Evolutionary conservation across 2,888 invertebrate species (phyloP).

Genomic region (Artemia sinica): DNA sequence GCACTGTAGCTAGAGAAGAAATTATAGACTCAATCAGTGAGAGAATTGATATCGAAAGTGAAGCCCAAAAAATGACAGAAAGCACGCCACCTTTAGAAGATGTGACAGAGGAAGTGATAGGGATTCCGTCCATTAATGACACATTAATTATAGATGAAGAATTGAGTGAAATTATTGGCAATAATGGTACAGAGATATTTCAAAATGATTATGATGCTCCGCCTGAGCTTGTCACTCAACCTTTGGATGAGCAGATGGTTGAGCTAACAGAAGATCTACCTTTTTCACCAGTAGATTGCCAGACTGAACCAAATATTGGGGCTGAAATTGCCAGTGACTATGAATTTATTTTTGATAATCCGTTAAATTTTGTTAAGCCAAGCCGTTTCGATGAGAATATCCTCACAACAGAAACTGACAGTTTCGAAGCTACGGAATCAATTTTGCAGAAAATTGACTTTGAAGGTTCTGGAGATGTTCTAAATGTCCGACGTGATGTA

Average conservation of each 20-base stretch:
- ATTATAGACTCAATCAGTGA: not conserved
- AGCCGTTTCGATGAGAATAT: not conserved
- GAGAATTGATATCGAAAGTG: not conserved
- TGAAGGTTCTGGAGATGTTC: not conserved
- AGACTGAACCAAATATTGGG: not conserved
- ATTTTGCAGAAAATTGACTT: not conserved
- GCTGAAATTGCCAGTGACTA: not conserved
- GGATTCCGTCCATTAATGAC: not conserved
- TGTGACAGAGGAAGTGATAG: not conserved
- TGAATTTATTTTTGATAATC: constrained; percentile 3
- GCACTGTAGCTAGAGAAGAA: not conserved
- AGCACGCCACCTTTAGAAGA: not conserved
- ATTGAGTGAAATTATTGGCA: not conserved
- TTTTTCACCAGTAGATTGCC: not conserved
- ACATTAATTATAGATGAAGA: not conserved
- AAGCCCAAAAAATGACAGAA: not conserved
- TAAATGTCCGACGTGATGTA: not conserved
- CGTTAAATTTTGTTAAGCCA: not conserved
- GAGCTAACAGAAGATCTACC: not conserved
- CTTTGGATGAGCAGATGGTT: constrained; percentile 1
- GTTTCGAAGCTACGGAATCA: not conserved
- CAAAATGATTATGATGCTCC: constrained; percentile 2
- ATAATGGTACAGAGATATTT: constrained; percentile 2
- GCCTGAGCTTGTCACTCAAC: not conserved
- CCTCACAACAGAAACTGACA: not conserved